Evolutionary conservation across 30 jellyfish, hydroid and myxozoan species (phyloP).

Genomic region (Chironex yamaguchii): DNA sequence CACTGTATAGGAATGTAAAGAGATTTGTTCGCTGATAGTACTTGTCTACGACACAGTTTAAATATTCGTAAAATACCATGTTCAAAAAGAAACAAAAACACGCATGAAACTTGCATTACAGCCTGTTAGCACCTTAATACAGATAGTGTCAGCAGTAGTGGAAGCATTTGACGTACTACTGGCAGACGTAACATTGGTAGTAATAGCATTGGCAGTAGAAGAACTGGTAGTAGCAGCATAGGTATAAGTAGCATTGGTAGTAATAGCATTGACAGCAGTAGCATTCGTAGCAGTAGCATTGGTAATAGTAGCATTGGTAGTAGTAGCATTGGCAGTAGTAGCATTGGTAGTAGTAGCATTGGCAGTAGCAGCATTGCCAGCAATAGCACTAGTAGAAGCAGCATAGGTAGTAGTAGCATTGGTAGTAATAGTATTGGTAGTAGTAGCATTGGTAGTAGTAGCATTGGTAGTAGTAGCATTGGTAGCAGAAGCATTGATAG

Average conservation of each 20-base stretch:
- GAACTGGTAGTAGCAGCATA: background rate
- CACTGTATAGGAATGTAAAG: slow-evolving; percentile 54
- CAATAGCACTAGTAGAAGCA: background rate
- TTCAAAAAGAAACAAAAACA: no score
- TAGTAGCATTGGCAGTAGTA: slow-evolving; percentile 6
- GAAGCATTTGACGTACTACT: background rate
- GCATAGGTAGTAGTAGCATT: background rate
- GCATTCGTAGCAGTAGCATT: background rate
- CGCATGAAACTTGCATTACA: no score
- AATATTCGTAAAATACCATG: no score
- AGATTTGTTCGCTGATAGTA: no score
- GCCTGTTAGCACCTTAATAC: no score
- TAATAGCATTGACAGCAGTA: background rate
- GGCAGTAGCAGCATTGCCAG: background rate
- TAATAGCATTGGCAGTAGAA: background rate
- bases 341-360: background rate
- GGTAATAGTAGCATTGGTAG: slow-evolving; percentile 1
- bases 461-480: background rate
- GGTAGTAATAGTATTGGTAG: background rate
- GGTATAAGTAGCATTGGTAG: background rate
- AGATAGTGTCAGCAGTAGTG: background rate
- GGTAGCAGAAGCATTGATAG: background rate
- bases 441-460: slow-evolving; percentile 3
- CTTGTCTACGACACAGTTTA: no score
- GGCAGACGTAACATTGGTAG: background rate